Conservation (phyloP, 1,140 invertebrate species). For the Drosophila jambulina region DNA sequence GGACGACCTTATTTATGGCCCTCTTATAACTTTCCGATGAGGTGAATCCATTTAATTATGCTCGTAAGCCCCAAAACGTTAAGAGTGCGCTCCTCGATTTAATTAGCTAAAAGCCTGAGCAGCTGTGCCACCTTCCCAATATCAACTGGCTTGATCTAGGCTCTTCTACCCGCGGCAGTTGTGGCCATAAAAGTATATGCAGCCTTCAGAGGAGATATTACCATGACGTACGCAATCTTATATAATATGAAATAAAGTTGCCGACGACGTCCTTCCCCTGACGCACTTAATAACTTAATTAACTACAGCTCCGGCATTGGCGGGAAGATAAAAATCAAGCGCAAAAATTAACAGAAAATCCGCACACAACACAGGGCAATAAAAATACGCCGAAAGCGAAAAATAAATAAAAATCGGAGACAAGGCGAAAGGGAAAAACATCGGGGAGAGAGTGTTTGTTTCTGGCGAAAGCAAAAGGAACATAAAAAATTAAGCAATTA, state of each 20-base stretch:
- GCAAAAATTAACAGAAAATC: conserved; percentile 72
- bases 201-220: conserved; percentile 27
- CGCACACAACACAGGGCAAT: conserved; percentile 35
- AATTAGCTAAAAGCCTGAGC: conserved; percentile 69
- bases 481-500: conserved; percentile 80
- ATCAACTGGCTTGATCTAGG: conserved; percentile 74
- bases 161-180: conserved; percentile 11
- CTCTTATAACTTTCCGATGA: conserved; percentile 40
- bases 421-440: conserved; percentile 29
- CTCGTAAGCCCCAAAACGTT: conserved; percentile 42
- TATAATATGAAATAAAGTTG: conserved; percentile 59
- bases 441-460: neutral
- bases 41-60: conserved; percentile 52
- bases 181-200: conserved; percentile 57
- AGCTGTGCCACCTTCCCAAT: conserved; percentile 50
- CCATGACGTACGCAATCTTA: conserved; percentile 29
- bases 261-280: conserved; percentile 48
- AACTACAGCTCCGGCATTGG: conserved; percentile 52
- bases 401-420: conserved; percentile 48
- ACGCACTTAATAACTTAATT: conserved; percentile 78
- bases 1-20: conserved; percentile 47
- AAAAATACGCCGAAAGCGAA: conserved; percentile 55
- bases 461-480: conserved; percentile 19
- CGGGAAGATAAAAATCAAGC: conserved; percentile 73
- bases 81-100: conserved; percentile 48